Percentiles rank a stretch among this genome's conserved stretches.
These are phyloP conservation scores for Clarias macrocephalus DNA, from an alignment of 2,113 vertebrate genomes.

Conservation along the genomic window DNA sequence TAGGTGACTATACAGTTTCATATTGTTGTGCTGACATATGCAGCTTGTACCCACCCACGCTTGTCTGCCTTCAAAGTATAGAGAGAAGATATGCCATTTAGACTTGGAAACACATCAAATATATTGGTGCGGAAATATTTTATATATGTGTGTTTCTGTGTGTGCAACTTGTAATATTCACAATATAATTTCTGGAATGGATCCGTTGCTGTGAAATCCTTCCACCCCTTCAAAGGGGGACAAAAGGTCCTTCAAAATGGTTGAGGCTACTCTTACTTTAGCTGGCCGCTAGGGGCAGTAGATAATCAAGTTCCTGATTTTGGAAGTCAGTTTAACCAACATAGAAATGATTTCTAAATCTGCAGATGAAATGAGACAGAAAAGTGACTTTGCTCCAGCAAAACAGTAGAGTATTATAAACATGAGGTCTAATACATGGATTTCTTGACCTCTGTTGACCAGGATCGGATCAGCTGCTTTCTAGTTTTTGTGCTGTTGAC, in stretches of 20 bases:
- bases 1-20: background rate
- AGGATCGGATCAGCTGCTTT: conserved; percentile 19
- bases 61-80: background rate
- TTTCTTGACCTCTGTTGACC: background rate
- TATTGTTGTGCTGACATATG: conserved; percentile 16
- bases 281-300: conserved; percentile 36
- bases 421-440: conserved; percentile 11
- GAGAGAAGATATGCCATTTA: conserved; percentile 22
- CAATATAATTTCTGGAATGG: background rate
- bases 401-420: conserved; percentile 24
- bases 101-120: conserved; percentile 1
- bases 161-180: conserved; percentile 7
- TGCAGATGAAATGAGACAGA: conserved; percentile 9
- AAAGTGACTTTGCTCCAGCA: conserved; percentile 3
- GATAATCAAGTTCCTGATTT: conserved; percentile 36
- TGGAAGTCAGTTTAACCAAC: conserved; percentile 15
- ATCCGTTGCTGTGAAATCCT: background rate
- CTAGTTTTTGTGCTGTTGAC: conserved; percentile 4
- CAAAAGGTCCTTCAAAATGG: conserved; percentile 29
- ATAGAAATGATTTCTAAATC: conserved; percentile 20
- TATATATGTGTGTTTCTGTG: background rate
- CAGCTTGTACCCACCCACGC: conserved; percentile 9
- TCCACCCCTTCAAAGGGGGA: conserved; percentile 9
- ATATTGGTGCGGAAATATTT: background rate
- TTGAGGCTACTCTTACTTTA: background rate